These are phyloP conservation scores for Moxostoma hubbsi DNA, from an alignment of 2,797 vertebrate species.

Conservation along the genomic window DNA sequence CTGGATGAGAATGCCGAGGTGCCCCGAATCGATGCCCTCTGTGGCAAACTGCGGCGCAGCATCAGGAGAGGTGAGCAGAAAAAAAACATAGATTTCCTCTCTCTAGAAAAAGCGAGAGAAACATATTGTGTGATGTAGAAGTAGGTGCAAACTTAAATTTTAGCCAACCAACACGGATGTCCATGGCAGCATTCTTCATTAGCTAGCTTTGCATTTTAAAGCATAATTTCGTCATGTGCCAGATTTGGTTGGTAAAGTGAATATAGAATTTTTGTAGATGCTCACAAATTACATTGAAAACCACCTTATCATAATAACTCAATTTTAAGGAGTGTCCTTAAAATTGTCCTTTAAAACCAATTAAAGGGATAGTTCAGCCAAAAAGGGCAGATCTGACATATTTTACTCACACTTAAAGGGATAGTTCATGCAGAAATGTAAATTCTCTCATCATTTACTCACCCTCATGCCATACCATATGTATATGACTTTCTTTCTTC, in stretches of 20 bases:
- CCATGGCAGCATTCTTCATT: not conserved
- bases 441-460: too few species aligned
- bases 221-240: not conserved
- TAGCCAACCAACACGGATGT: not conserved
- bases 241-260: not conserved
- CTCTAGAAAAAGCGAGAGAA: not conserved
- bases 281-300: slow-evolving; percentile 13
- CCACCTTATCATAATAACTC: slow-evolving; percentile 13
- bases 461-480: too few species aligned
- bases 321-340: too few species aligned
- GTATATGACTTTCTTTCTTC: too few species aligned
- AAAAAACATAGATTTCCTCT: not conserved
- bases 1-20: slow-evolving; percentile 81
- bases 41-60: slow-evolving; percentile 89
- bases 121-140: not conserved
- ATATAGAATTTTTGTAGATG: not conserved
- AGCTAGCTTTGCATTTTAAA: slow-evolving; percentile 16
- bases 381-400: too few species aligned
- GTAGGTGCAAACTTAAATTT: not conserved
- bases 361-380: too few species aligned
- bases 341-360: too few species aligned
- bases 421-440: too few species aligned
- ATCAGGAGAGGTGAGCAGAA: slow-evolving; percentile 85
- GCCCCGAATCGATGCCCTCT: slow-evolving; percentile 83
- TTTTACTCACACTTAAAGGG: too few species aligned